A percentile compares a stretch with the other conserved stretches of the same genome.
Evolutionary conservation across 2,888 invertebrate genomes (phyloP).

Genomic region (Pecten maximus): DNA sequence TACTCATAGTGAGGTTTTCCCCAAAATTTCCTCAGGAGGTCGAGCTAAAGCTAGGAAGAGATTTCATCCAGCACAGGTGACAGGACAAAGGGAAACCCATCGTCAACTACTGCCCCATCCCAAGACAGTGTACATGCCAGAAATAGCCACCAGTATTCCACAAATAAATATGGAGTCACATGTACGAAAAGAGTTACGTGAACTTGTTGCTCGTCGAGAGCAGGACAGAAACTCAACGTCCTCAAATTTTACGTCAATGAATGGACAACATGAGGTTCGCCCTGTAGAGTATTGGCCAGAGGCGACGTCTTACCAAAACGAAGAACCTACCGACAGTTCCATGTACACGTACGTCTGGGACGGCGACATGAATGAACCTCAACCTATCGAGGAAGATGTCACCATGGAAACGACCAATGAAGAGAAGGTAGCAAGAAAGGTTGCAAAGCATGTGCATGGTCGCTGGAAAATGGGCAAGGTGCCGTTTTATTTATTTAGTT

Average conservation of each 20-base stretch:
- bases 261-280: not conserved
- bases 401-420: slow-evolving; percentile 26
- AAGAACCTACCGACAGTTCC: not conserved
- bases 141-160: not conserved
- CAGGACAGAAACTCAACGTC: slow-evolving; percentile 43
- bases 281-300: slow-evolving; percentile 9
- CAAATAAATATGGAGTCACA: slow-evolving; percentile 44
- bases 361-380: slow-evolving; percentile 38
- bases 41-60: slow-evolving; percentile 54
- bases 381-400: not conserved
- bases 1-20: slow-evolving; percentile 1
- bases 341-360: slow-evolving; percentile 55
- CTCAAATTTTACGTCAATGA: not conserved
- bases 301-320: not conserved
- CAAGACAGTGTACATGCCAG: not conserved
- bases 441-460: slow-evolving; percentile 35
- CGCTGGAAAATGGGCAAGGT: slow-evolving; percentile 35
- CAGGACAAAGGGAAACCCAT: slow-evolving; percentile 10
- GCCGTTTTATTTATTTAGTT: slow-evolving; percentile 19
- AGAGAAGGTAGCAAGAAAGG: slow-evolving; percentile 35
- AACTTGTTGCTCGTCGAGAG: slow-evolving; percentile 52
- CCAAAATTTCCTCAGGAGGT: slow-evolving; percentile 41
- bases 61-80: slow-evolving; percentile 52
- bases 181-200: slow-evolving; percentile 51
- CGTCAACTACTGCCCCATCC: not conserved